phyloP scores from a whole-genome alignment of 2,888 invertebrate species.

The Phania funesta region DNA sequence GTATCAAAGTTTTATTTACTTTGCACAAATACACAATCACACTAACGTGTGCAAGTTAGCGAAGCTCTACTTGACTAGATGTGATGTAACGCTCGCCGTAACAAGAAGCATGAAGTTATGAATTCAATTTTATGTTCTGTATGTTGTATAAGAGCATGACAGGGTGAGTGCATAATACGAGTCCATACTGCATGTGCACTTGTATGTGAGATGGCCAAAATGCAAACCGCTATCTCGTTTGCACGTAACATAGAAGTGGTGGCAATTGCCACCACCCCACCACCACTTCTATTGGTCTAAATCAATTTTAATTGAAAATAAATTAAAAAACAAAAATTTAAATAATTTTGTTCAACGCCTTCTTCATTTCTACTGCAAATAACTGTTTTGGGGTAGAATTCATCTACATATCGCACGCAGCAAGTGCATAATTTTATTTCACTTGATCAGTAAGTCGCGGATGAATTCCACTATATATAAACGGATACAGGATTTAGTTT shows the following conservation, averaged over 20 bases:
- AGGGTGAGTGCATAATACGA: constrained; percentile 29
- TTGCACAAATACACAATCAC: constrained; percentile 11
- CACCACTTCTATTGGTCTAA: constrained; percentile 35
- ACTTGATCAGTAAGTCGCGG: constrained; percentile 2
- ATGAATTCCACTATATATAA: constrained; percentile 54
- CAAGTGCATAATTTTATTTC: background rate
- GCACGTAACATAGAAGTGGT: background rate
- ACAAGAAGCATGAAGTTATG: constrained; percentile 44
- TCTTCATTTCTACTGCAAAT: constrained; percentile 54
- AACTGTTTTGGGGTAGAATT: constrained; percentile 36
- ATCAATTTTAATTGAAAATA: constrained; percentile 21
- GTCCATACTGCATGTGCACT: background rate
- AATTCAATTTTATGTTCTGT: constrained; percentile 38
- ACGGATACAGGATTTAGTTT: constrained; percentile 53
- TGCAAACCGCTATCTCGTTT: background rate
- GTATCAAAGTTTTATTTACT: constrained; percentile 38
- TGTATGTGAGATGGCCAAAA: background rate
- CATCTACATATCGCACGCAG: constrained; percentile 31
- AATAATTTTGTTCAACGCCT: constrained; percentile 50
- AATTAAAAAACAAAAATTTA: constrained; percentile 14
- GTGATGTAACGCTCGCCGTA: background rate
- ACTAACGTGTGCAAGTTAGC: background rate
- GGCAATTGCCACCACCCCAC: constrained; percentile 13
- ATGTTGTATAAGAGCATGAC: background rate
- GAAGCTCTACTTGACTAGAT: background rate